Conservation (phyloP, 1,140 invertebrate species). For the Scaptomyza pallida region DNA sequence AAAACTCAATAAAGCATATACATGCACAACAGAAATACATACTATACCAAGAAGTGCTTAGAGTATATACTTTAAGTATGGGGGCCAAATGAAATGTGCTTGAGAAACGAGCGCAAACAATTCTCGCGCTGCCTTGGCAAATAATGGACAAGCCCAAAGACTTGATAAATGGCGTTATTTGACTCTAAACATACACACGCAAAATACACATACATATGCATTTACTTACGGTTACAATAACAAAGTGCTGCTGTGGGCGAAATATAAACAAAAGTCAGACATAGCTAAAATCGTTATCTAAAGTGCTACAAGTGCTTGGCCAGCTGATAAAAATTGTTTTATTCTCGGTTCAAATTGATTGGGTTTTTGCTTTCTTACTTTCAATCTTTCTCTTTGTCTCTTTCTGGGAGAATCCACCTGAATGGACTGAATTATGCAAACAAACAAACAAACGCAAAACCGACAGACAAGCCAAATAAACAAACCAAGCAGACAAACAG, state of each 20-base stretch:
- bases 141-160: conserved; percentile 49
- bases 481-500: not conserved
- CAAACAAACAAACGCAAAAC: conserved; percentile 37
- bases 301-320: conserved; percentile 62
- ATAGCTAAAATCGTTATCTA: conserved; percentile 42
- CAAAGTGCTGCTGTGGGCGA: not conserved
- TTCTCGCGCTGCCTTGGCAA: conserved; percentile 35
- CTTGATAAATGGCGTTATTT: conserved; percentile 70
- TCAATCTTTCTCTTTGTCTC: conserved; percentile 25
- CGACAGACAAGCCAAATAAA: not conserved
- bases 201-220: not conserved
- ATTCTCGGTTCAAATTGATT: conserved; percentile 42
- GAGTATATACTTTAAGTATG: not conserved
- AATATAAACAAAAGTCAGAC: conserved; percentile 29
- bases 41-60: conserved; percentile 1
- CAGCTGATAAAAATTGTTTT: conserved; percentile 51
- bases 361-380: conserved; percentile 30
- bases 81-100: conserved; percentile 21
- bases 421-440: conserved; percentile 63
- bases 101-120: conserved; percentile 64
- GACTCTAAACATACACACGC: conserved; percentile 45
- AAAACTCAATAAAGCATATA: conserved; percentile 56
- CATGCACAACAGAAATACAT: not conserved
- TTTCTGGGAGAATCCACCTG: not conserved
- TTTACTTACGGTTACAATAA: not conserved